Evolutionary conservation across 2,888 invertebrate genomes (phyloP), one percentile per base, ranked within the genome.

Genomic region (Drosophila siamana): DNA sequence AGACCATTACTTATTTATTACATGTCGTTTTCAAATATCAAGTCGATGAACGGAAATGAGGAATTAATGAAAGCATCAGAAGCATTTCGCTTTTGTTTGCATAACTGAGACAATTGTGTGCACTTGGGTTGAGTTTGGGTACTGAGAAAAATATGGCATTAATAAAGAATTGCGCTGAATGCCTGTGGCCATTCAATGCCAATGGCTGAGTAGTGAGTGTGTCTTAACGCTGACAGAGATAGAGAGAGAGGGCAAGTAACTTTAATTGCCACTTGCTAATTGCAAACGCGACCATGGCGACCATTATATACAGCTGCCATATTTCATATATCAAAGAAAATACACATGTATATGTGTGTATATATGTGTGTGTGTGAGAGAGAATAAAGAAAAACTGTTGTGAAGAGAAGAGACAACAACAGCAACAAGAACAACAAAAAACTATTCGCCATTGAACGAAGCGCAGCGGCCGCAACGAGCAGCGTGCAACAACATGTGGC

Each of bases 201-300:
- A 69, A 77, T 64, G 65, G 71, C 63, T 60, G 73, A n/a, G n/a
- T n/a, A n/a, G 2, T 19, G 19, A 57, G 68, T 74, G 77, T 72
- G 48, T 74, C 74, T 77, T 67, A 11, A 7, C 51, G 57, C 50
- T 46, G 30, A 43, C 40, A 51, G 51, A 59, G 64, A n/a, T n/a
- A n/a, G n/a, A n/a, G n/a, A n/a, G n/a, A n/a, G n/a, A n/a, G n/a
- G n/a, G n/a, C n/a, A n/a, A 67, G 38, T 60, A 78, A 87, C 61
- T 83, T 85, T 85, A 87, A 83, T 83, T 83, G 83, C 83, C 88
- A 79, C 80, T 83, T 87, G 86, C 83, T 83, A 83, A 83, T 87
- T 83, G 88, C 88, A 77, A 77, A 64, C 80, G 77, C 67, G 66
- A 73, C 69, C 73, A 64, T 56, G 43, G 75, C 57, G 66, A 66